phyloP scores from a whole-genome alignment of 2,113 vertebrate species.

The Ameiurus melas region DNA sequence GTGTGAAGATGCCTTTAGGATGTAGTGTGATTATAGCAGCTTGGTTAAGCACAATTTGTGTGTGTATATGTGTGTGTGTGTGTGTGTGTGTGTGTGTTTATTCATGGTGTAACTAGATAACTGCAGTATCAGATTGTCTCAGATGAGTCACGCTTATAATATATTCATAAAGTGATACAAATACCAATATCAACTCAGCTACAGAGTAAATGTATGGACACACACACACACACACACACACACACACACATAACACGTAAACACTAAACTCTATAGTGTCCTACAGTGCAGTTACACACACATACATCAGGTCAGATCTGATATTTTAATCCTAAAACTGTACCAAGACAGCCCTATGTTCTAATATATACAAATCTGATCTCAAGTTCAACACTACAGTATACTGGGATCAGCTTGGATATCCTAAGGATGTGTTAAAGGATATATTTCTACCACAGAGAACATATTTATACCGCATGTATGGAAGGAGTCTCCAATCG shows the following conservation, averaged over 20 bases:
- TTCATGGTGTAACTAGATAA: not conserved
- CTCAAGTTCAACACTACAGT: too few relatives aligned
- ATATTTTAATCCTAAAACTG: not conserved
- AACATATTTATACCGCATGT: too few relatives aligned
- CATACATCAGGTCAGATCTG: not conserved
- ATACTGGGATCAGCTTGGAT: not conserved
- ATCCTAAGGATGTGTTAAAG: not conserved
- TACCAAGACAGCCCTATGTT: not conserved
- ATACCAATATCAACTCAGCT: not conserved
- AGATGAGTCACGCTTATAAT: conserved; percentile 7
- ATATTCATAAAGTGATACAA: not conserved
- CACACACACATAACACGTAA: not conserved
- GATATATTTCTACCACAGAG: not conserved
- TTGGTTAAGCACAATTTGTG: not conserved
- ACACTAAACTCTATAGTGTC: not conserved
- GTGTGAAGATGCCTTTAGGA: not conserved
- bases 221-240: conserved; percentile 3
- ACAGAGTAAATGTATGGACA: not conserved
- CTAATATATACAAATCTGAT: not conserved
- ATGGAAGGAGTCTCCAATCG: too few relatives aligned
- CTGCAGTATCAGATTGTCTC: conserved; percentile 11
- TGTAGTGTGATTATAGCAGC: conserved; percentile 1
- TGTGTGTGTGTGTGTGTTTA: conserved; percentile 1
- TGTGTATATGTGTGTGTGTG: conserved; percentile 2
- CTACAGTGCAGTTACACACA: not conserved